Evolutionary conservation across 1,140 invertebrate genomes (phyloP).

Genomic region (Whitmania pigra): DNA sequence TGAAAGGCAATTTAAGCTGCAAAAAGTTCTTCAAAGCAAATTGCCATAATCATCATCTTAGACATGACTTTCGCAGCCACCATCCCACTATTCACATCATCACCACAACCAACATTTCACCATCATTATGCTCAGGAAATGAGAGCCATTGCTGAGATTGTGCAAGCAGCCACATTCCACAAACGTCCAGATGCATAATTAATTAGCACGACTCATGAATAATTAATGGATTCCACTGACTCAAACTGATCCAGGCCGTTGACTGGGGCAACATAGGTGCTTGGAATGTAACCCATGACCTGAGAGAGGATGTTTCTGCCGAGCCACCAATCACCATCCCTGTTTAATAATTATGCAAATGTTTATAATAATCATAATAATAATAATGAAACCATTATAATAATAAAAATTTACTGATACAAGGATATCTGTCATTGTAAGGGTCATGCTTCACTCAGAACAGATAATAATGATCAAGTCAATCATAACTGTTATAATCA

Average conservation of each 20-base stretch:
- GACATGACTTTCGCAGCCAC: not conserved
- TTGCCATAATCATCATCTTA: no score
- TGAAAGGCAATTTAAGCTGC: no score
- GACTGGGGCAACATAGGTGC: constrained; percentile 8
- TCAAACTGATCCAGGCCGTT: constrained; percentile 20
- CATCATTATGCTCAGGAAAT: not conserved
- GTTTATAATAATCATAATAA: not conserved
- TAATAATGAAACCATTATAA: no score
- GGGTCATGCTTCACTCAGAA: not conserved
- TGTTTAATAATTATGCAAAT: not conserved
- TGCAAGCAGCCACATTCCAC: not conserved
- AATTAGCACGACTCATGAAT: not conserved
- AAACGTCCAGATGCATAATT: not conserved
- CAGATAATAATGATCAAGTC: not conserved
- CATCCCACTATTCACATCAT: not conserved
- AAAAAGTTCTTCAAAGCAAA: no score
- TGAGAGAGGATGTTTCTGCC: constrained; percentile 2
- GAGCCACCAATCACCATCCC: constrained; percentile 18
- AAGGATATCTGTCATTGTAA: not conserved
- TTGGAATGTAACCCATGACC: constrained; percentile 15
- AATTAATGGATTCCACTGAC: constrained; percentile 5
- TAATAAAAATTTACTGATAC: no score
- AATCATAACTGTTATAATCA: not conserved
- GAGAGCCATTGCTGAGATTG: not conserved
- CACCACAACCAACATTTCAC: no score